Evolutionary conservation across 2,797 vertebrate species (phyloP), one percentile per base, ranked within the genome.

Genomic region (Chrosomus eos): DNA sequence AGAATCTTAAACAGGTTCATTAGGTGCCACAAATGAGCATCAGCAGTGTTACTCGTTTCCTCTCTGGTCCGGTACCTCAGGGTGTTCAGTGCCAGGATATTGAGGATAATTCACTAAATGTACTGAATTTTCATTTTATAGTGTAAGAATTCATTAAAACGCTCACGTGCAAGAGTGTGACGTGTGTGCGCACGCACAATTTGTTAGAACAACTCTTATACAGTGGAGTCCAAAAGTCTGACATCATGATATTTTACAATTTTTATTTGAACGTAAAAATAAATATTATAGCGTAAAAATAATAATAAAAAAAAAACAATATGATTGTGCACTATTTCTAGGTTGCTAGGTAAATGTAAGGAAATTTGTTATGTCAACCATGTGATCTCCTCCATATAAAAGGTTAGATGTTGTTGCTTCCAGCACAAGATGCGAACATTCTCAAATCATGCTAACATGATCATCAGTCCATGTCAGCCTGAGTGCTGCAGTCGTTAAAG

Each of bases 371-470:
- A 16, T 14, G 10, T 67, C 38, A 79, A 48, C 23, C 19, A 31
- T 33, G 40, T 40, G 6, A 38, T 4, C 9, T 36, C 21, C 16
- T 45, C 10, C n/a, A 7, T 45, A 51, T 19, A 28, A 55, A 80
- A 80, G 64, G 31, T 80, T 66, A 70, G 31, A 70, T 81, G 66
- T 16, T 51, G 14, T 62, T 43, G 31, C 45, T 81, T 55, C 21
- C n/a, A 81, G 31, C 66, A 58, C 14, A 75, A 18, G 51, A 75
- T 75, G 51, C 1, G 5, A 81, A 53, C 14, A 26, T 68, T 68
- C 14, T 55, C 31, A 40, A 77, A 31, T 31, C 60, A 67, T 16
- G 21, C 14, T 38, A 36, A 55, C 31, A 19, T 53, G 45, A 53
- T 53, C 78, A 80, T 68, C 67, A 28, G 62, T 53, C 78, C 62